Conservation (phyloP, 1,140 invertebrate genomes). For the Cyphomyrmex costatus region DNA sequence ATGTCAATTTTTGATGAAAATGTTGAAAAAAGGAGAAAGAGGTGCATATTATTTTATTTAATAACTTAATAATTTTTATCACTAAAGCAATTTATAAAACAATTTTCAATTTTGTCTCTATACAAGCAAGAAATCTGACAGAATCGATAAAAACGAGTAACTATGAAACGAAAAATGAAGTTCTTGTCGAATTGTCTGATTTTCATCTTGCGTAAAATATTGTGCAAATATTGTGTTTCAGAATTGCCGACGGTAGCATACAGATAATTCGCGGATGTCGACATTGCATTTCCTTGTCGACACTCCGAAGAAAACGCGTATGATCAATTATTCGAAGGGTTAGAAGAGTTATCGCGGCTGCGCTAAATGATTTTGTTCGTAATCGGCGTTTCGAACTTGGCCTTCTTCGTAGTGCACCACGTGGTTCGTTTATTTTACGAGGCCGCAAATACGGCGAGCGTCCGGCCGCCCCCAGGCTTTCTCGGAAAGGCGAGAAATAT, state of each 20-base stretch:
- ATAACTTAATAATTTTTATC: neutral
- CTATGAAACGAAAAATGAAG: neutral
- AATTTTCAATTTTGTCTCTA: no score
- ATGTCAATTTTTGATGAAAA: neutral
- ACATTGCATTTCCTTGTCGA: neutral
- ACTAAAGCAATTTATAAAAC: no score
- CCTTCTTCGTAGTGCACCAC: conserved; percentile 71
- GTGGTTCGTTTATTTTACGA: conserved; percentile 77
- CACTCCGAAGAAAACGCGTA: neutral
- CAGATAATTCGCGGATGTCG: neutral
- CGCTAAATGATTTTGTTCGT: conserved; percentile 52
- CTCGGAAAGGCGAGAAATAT: conserved; percentile 75
- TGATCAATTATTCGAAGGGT: neutral
- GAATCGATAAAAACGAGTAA: no score
- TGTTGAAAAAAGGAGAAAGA: neutral
- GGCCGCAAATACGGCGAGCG: conserved; percentile 68
- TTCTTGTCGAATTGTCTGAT: neutral
- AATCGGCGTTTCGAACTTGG: conserved; percentile 75
- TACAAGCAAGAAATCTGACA: neutral
- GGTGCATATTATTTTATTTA: neutral
- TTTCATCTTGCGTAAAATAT: neutral
- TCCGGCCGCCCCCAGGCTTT: conserved; percentile 61
- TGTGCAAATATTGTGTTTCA: neutral
- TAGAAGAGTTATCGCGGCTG: neutral
- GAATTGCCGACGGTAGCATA: neutral